Evolutionary conservation across 1,140 invertebrate genomes (phyloP).

Genomic region (Parasteatoda tepidariorum): DNA sequence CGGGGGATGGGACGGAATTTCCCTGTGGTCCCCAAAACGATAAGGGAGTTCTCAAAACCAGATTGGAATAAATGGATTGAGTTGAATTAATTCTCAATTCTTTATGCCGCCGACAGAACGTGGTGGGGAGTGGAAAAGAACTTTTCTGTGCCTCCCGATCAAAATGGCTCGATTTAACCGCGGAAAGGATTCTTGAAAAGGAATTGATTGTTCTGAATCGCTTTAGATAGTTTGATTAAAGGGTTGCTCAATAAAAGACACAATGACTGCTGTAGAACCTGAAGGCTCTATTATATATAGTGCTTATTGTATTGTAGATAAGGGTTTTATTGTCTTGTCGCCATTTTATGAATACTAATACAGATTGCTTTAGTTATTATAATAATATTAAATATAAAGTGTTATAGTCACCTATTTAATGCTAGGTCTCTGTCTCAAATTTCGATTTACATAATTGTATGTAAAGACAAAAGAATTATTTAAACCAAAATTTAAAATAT

Average conservation of each 20-base stretch:
- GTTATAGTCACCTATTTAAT: too few relatives aligned
- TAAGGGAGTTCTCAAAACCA: constrained; percentile 10
- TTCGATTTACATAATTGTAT: too few relatives aligned
- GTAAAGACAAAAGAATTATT: too few relatives aligned
- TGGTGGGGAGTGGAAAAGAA: not conserved
- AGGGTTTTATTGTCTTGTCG: not conserved
- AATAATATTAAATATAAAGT: too few relatives aligned
- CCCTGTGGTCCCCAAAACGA: not conserved
- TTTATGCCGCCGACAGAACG: constrained; percentile 8
- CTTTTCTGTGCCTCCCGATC: not conserved
- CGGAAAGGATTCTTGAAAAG: not conserved
- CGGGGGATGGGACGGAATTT: not conserved
- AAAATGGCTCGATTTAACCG: not conserved
- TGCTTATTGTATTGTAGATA: not conserved
- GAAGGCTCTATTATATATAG: not conserved
- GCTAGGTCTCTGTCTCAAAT: too few relatives aligned
- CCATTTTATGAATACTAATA: too few relatives aligned
- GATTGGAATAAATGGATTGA: constrained; percentile 37
- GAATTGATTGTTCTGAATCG: not conserved
- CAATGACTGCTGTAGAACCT: not conserved
- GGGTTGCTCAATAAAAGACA: too few relatives aligned
- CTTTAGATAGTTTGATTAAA: not conserved
- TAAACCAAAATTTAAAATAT: too few relatives aligned
- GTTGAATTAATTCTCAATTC: constrained; percentile 29
- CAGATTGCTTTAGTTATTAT: too few relatives aligned